Base-by-base conservation (phyloP, 2,797 vertebrate species). In the Bucorvus abyssinicus region DNA sequence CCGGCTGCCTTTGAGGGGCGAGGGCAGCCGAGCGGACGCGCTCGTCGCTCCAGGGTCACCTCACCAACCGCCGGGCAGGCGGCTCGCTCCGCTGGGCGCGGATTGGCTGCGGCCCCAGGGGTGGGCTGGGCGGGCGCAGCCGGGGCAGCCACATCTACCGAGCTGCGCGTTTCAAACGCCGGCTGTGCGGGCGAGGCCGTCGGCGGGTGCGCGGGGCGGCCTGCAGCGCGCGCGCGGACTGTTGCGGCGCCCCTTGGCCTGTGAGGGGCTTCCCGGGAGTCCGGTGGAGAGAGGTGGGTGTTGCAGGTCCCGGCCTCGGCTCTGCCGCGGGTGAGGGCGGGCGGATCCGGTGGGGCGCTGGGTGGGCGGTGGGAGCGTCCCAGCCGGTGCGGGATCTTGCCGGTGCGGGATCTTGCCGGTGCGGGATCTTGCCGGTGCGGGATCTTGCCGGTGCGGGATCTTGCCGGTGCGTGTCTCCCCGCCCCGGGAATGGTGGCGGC, bases 101-200 rank as follows among this genome's bases (percentile, higher is more conserved):
- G 74, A 91, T 87, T 94, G 74, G 92, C 21, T 6, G 34, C 10
- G 4, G 23, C 20, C 2, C 14, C 8, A 24, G 7, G 71, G 78
- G 78, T 34, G 77, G 83, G 70, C 20, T 44, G 15, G 10, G 57
- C 57, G 70, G 50, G 32, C 32, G 32, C 30, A 14, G 69, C 47
- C 12, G 49, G 16, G 24, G 27, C 63, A 10, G 86, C 93, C 68
- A 16, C 67, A 27, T 55, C 73, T 20, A 15, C 89, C 74, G 45
- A 53, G 67, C 55, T 77, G 93, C 77, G 64, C 69, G 42, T 92
- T 96, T 95, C 94, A 96, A 95, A 96, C 89, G 73, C 32, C 8
- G 78, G 73, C 40, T 7, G 75, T 45, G 76, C 9, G 68, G 52
- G 14, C 6, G 77, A 4, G 82, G 71, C 42, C 44, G 44, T 26